Base-by-base conservation (phyloP, 2,113 vertebrate species). In the Ochotona princeps region DNA sequence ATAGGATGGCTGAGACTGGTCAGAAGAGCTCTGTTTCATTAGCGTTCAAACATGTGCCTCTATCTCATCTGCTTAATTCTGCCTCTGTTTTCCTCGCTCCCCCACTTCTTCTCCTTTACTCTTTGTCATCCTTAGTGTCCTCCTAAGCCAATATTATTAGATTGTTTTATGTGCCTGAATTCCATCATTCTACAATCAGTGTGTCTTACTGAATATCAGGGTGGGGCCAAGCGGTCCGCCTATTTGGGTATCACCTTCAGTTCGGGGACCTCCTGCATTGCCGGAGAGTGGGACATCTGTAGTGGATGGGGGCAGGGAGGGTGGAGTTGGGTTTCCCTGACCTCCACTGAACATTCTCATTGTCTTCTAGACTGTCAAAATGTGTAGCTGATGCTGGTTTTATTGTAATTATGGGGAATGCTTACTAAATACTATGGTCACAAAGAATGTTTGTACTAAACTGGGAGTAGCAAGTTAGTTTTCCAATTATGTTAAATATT, bases 221-320 rank as follows among this genome's bases (percentile, higher is more conserved):
- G 2, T 21, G 23, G 23, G 32, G 51, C 44, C 5, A 63, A 54
- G 35, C n/a, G 30, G 18, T 4, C 49, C 20, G 28, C 5, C 66
- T 5, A 20, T 3, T 4, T 17, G 2, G 0, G 73, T 23, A 6
- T 23, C 18, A 13, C 1, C 20, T 26, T 20, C 21, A 57, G 47
- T 57, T 17, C 54, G 57, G 87, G 57, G 13, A n/a, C 7, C 1
- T 8, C 38, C 2, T 67, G 79, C 2, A 0, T 12, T 65, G 18
- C 10, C 10, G n/a, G 32, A 21, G 51, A 8, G 12, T 20, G 26
- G 1, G 26, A 28, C 12, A 18, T 44, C 20, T 23, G 2, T 38
- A 17, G 14, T 75, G 80, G 28, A 23, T 76, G 14, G 28, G 51
- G 5, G 25, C 32, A 75, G 51, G 63, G 51, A 13, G 93, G 60